Conservation (phyloP, 2,888 invertebrate species). For the Scaptomyza polygonia region DNA sequence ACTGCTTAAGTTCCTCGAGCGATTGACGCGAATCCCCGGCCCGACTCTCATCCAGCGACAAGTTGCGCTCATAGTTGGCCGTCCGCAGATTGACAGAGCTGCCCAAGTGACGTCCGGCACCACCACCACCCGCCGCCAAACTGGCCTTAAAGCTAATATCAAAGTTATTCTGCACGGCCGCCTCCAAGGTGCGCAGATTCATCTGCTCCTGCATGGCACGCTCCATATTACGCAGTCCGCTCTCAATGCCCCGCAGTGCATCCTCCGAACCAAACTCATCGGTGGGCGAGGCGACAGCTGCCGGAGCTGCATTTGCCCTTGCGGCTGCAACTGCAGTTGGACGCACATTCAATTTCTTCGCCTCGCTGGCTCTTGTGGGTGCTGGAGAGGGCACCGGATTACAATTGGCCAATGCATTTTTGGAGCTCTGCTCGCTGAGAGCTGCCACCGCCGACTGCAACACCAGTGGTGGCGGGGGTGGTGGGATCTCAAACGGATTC, state of each 20-base stretch:
- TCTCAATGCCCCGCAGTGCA: conserved; percentile 84
- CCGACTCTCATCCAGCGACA: conserved; percentile 79
- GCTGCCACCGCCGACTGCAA: conserved; percentile 71
- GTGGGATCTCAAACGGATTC: conserved; percentile 82
- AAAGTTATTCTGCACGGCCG: conserved; percentile 77
- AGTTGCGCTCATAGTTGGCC: conserved; percentile 80
- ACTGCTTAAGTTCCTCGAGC: conserved; percentile 80
- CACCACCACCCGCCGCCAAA: conserved; percentile 63
- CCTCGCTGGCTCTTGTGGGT: conserved; percentile 79
- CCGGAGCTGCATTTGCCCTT: background rate
- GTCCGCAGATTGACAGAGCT: conserved; percentile 74
- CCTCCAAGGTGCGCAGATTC: conserved; percentile 83
- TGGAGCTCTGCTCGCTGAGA: conserved; percentile 70
- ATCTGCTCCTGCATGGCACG: conserved; percentile 85
- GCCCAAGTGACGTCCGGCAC: conserved; percentile 63
- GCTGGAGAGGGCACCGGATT: conserved; percentile 79
- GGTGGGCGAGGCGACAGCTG: conserved; percentile 72
- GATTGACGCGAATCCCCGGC: conserved; percentile 80
- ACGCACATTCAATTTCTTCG: conserved; percentile 63
- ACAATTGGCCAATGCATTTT: conserved; percentile 47
- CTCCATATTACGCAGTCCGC: conserved; percentile 84
- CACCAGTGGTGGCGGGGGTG: conserved; percentile 73
- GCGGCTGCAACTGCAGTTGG: background rate
- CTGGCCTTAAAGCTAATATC: conserved; percentile 80
- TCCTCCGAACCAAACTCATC: conserved; percentile 85